Evolutionary conservation across 2,113 vertebrate species (phyloP).

Genomic region (Rhinolophus sinicus): DNA sequence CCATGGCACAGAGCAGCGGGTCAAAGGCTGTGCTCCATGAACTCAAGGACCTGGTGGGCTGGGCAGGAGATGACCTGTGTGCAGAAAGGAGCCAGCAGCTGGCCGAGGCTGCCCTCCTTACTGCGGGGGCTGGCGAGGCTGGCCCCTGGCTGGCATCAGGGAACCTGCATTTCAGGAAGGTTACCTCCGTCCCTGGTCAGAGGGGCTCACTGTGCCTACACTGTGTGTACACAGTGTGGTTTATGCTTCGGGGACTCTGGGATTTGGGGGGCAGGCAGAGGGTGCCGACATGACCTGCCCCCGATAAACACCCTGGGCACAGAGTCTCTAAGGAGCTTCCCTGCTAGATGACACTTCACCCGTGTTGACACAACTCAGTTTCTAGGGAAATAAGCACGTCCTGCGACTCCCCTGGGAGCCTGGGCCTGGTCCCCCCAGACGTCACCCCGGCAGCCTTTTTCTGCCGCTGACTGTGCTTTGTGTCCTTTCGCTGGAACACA

Average conservation of each 20-base stretch:
- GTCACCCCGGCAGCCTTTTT: accelerated
- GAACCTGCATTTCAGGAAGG: neutral
- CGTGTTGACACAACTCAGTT: accelerated
- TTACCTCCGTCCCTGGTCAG: neutral
- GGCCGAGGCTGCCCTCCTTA: neutral
- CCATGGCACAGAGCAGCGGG: neutral
- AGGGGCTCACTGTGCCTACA: neutral
- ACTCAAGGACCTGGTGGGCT: neutral
- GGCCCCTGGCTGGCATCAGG: neutral
- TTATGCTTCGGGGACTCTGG: neutral
- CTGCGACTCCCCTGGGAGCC: accelerated
- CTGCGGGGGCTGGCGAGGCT: neutral
- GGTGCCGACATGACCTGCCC: accelerated
- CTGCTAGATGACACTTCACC: no score
- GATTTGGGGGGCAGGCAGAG: neutral
- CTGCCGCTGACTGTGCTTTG: neutral
- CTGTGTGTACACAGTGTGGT: neutral
- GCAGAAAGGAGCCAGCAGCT: accelerated
- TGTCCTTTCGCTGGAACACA: accelerated
- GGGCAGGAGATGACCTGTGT: neutral
- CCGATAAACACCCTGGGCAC: accelerated
- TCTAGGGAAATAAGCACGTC: neutral
- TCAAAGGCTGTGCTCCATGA: neutral
- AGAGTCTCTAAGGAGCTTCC: neutral
- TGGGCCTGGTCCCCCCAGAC: neutral